phyloP scores from a whole-genome alignment of 2,113 vertebrate genomes.

The Steatornis caripensis region DNA sequence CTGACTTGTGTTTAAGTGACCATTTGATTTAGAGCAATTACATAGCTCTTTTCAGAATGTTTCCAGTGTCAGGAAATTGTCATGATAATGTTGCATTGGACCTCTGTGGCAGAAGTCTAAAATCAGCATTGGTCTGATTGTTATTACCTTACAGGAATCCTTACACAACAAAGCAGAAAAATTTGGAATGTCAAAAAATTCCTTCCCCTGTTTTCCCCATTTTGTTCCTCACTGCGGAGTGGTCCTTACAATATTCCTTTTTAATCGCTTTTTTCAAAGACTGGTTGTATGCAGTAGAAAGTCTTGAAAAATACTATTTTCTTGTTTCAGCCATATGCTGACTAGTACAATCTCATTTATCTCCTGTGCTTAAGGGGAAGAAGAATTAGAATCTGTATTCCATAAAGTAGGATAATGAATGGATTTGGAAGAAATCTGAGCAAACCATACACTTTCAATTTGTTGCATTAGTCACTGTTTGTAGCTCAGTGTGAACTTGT shows the following conservation, averaged over 20 bases:
- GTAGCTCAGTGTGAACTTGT: not conserved
- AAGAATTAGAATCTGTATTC: not conserved
- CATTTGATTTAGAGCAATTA: not conserved
- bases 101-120: not conserved
- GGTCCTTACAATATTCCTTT: not conserved
- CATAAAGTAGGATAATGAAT: not conserved
- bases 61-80: not conserved
- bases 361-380: not conserved
- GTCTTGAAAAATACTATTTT: not conserved
- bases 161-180: not conserved
- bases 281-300: not conserved
- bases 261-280: not conserved
- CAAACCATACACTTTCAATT: not conserved
- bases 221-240: not conserved
- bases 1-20: not conserved
- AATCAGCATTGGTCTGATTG: not conserved
- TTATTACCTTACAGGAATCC: not conserved
- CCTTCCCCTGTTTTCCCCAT: accelerated
- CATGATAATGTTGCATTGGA: not conserved
- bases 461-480: not conserved
- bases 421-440: not conserved
- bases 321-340: not conserved
- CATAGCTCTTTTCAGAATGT: not conserved
- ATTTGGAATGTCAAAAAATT: not conserved
- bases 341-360: not conserved